These are phyloP conservation scores for Thermophis baileyi DNA, from an alignment of 2,113 vertebrate species.

Conservation along the genomic window DNA sequence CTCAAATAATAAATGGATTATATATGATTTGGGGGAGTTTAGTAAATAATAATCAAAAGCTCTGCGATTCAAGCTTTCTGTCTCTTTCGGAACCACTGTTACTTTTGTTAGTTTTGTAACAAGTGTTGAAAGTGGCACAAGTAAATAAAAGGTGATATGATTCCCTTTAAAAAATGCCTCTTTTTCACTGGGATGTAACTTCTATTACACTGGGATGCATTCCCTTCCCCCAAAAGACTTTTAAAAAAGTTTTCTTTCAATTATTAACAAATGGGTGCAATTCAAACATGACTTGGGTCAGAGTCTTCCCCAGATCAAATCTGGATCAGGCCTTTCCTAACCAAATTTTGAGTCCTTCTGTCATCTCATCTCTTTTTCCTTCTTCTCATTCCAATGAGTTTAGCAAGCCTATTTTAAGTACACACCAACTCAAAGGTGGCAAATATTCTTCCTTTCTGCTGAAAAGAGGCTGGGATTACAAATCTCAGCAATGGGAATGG, in stretches of 20 bases:
- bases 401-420: background rate
- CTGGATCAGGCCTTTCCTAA: background rate
- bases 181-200: background rate
- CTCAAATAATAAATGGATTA: background rate
- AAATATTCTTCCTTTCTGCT: background rate
- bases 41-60: background rate
- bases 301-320: background rate
- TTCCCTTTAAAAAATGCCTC: background rate
- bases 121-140: background rate
- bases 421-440: background rate
- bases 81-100: background rate
- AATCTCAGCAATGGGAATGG: background rate
- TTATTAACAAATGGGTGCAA: background rate
- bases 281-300: background rate
- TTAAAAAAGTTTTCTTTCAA: background rate
- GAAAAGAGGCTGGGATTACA: background rate
- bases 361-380: background rate
- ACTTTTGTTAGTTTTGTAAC: background rate
- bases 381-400: background rate
- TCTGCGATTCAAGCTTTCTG: background rate
- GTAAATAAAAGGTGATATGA: background rate
- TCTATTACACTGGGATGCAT: background rate
- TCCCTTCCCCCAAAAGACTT: background rate
- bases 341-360: background rate
- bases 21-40: background rate